Percentiles rank a stretch among this genome's conserved stretches.
phyloP scores from a whole-genome alignment of 2,888 invertebrate species.

The Periphyllus acericola region DNA sequence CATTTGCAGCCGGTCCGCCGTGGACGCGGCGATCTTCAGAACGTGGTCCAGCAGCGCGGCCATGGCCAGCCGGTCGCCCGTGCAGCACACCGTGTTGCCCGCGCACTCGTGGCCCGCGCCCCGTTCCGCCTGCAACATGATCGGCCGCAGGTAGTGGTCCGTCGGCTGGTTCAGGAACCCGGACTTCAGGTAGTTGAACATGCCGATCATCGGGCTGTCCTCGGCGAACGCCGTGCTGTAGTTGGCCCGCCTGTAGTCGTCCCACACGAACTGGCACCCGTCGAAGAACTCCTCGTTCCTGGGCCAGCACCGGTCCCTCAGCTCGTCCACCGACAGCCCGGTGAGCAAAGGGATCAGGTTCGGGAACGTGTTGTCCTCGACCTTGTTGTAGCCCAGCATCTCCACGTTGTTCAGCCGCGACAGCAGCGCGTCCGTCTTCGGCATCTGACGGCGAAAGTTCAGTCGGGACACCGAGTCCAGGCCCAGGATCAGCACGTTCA shows the following conservation, averaged over 20 bases:
- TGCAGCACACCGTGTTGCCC: conserved; percentile 75
- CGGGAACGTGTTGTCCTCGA: conserved; percentile 93
- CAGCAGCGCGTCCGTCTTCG: conserved; percentile 72
- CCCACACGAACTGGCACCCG: conserved; percentile 86
- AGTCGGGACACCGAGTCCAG: conserved; percentile 87
- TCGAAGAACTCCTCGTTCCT: conserved; percentile 75
- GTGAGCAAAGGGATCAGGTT: conserved; percentile 85
- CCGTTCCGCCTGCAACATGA: conserved; percentile 76
- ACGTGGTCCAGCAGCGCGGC: conserved; percentile 79
- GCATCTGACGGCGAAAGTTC: conserved; percentile 87
- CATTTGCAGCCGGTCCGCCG: conserved; percentile 76
- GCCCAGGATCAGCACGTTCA: conserved; percentile 78
- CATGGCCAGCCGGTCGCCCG: conserved; percentile 77
- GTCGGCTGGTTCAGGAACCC: conserved; percentile 85
- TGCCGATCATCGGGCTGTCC: conserved; percentile 80
- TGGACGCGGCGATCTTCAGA: conserved; percentile 72
- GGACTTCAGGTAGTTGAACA: conserved; percentile 81
- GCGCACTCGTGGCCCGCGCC: conserved; percentile 74
- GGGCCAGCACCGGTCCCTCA: conserved; percentile 75
- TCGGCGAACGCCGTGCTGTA: conserved; percentile 85
- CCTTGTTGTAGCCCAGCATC: conserved; percentile 89
- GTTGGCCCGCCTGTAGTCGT: conserved; percentile 77
- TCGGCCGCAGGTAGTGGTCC: conserved; percentile 84
- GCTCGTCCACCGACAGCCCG: conserved; percentile 76
- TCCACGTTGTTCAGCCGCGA: conserved; percentile 76